phyloP scores from a whole-genome alignment of 2,113 vertebrate species.

The Microcebus murinus region DNA sequence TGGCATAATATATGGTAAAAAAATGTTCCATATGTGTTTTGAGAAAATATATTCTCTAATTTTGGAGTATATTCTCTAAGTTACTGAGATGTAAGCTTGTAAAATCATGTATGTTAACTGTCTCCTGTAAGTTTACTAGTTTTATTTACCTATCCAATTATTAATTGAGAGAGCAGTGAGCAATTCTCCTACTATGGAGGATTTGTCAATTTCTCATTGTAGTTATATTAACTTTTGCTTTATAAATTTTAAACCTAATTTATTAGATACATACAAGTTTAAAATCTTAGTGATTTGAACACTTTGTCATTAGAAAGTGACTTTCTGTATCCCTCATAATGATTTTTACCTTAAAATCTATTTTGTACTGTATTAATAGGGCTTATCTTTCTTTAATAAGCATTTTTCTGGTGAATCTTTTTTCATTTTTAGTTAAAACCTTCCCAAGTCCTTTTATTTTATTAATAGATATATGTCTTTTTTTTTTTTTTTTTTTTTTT shows the following conservation, averaged over 20 bases:
- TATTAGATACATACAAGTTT: not conserved
- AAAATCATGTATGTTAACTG: not conserved
- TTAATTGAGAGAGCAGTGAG: not conserved
- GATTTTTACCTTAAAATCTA: conserved; percentile 11
- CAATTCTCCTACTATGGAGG: not conserved
- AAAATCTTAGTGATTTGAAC: conserved; percentile 1
- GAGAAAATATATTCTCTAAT: not conserved
- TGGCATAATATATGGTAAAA: not conserved
- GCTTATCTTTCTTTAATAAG: not conserved
- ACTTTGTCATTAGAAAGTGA: conserved; percentile 20
- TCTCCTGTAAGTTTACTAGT: not conserved
- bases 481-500: too few relatives aligned
- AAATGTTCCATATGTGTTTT: not conserved
- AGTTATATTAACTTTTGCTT: conserved; percentile 5
- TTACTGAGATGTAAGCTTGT: not conserved
- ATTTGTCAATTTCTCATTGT: not conserved
- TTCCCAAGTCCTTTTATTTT: not conserved
- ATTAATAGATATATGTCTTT: not conserved
- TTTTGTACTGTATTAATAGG: not conserved
- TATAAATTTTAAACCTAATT: conserved; percentile 33
- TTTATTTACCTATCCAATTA: not conserved
- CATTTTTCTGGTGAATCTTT: not conserved
- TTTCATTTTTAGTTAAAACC: not conserved
- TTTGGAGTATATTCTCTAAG: not conserved
- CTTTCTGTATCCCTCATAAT: not conserved